These are phyloP conservation scores for Chloropsis hardwickii DNA, from an alignment of 2,113 vertebrate species.

Conservation along the genomic window DNA sequence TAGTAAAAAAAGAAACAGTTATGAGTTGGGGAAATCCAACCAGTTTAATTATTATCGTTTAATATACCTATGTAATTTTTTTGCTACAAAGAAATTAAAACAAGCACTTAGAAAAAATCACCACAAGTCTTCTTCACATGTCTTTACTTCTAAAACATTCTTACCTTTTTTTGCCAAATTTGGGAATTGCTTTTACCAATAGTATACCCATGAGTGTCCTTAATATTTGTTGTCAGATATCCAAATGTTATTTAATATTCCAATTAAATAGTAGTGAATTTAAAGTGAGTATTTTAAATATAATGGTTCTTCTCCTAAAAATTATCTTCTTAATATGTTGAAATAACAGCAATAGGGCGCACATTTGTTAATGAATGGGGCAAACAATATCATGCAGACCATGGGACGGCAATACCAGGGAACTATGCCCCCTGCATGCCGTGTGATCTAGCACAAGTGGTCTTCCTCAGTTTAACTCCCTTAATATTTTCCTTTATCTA, in stretches of 20 bases:
- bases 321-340: not conserved
- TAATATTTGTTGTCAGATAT: not conserved
- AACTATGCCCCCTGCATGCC: fast-evolving
- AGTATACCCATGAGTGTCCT: not conserved
- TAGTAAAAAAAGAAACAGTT: not conserved
- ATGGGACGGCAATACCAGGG: not conserved
- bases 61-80: not conserved
- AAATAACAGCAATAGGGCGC: not conserved
- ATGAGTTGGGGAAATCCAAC: not conserved
- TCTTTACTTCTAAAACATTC: not conserved
- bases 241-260: not conserved
- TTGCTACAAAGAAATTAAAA: not conserved
- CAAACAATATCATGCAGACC: not conserved
- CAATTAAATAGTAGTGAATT: not conserved
- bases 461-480: not conserved
- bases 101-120: not conserved
- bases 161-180: not conserved
- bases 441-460: not conserved
- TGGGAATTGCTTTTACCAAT: not conserved
- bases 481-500: not conserved
- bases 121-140: not conserved
- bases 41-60: not conserved
- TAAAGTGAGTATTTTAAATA: not conserved
- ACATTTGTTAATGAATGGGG: not conserved
- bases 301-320: not conserved